Evolutionary conservation across 2,888 invertebrate genomes (phyloP).

Genomic region (Notocelia uddmanniana): DNA sequence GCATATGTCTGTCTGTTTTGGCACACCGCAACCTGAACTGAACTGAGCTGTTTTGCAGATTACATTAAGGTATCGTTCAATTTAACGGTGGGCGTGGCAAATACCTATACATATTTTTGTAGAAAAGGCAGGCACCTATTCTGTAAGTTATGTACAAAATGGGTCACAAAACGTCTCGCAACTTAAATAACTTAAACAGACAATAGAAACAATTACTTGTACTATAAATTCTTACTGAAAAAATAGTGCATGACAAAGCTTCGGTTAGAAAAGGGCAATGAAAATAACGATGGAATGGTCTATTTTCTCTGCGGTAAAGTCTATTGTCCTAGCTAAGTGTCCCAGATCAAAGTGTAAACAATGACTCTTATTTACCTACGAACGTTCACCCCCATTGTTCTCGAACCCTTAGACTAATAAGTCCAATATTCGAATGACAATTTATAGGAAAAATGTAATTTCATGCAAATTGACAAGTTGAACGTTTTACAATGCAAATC

Average conservation of each 20-base stretch:
- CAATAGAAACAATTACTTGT: background rate
- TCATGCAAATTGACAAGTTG: slow-evolving; percentile 24
- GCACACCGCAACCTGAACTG: too few species aligned
- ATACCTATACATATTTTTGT: too few species aligned
- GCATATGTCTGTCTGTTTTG: too few species aligned
- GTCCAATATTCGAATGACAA: slow-evolving; percentile 8
- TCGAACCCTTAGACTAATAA: slow-evolving; percentile 7
- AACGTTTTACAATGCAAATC: slow-evolving; percentile 41
- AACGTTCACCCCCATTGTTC: slow-evolving; percentile 25
- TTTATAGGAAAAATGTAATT: slow-evolving; percentile 18
- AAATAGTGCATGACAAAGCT: slow-evolving; percentile 1
- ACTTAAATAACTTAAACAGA: background rate
- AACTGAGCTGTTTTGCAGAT: too few species aligned
- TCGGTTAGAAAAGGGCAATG: slow-evolving; percentile 21
- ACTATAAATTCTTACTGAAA: slow-evolving; percentile 6
- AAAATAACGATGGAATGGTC: slow-evolving; percentile 8
- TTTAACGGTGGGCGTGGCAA: too few species aligned
- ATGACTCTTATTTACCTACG: slow-evolving; percentile 28
- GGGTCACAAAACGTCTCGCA: background rate
- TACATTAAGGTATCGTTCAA: too few species aligned
- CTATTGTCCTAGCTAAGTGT: slow-evolving; percentile 40
- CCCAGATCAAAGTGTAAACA: slow-evolving; percentile 35
- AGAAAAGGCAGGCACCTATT: too few species aligned
- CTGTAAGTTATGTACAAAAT: too few species aligned
- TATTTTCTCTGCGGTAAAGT: slow-evolving; percentile 14